Evolutionary conservation across 2,797 vertebrate species (phyloP), one percentile per base, ranked within the genome.

Genomic region (Oryzias sinensis): DNA sequence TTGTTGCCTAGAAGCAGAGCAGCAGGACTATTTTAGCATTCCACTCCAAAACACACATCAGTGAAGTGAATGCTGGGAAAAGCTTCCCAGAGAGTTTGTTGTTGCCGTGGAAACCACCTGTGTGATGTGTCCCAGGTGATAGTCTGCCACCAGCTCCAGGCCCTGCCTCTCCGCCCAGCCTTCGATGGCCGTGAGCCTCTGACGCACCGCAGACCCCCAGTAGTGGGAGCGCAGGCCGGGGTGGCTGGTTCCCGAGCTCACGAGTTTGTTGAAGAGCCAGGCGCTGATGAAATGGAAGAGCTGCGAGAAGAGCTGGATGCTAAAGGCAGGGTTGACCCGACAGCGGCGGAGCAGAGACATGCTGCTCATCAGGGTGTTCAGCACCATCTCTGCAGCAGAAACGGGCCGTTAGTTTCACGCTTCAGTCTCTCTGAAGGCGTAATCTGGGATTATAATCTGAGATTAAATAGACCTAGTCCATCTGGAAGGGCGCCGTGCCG

Each of bases 291-390:
- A 98, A 72, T 98, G 96, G 79, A 98, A 97, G 40, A 98, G 92
- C 80, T 97, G 96, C 2, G 96, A 98, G 90, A 98, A 98, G 37
- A 98, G 93, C 89, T 98, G 97, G 82, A 98, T 96, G 72, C 95
- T 96, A 46, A 98, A 84, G 24, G 96, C 95, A 0, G 95, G 93
- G 67, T 97, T 98, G 65, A 96, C 93, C 53, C 92, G 89, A 72
- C 94, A 96, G 47, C 95, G 93, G 16, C 96, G 91, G 43, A 97
- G 65, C 47, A 98, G 88, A 24, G 95, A 93, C 96, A 98, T 98
- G 62, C 92, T 85, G 65, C 93, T 95, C 54, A 94, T 95, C 69
- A 98, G 76, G 0, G 93, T 95, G 77, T 95, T 95, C 76, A 98
- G 83, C 50, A 98, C 95, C 60, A 93, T 91, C 77, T 97, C 97